A percentile compares a stretch with the other conserved stretches of the same genome.
Evolutionary conservation across 2,113 vertebrate species (phyloP).

Genomic region (Cyanoramphus novaezelandiae): DNA sequence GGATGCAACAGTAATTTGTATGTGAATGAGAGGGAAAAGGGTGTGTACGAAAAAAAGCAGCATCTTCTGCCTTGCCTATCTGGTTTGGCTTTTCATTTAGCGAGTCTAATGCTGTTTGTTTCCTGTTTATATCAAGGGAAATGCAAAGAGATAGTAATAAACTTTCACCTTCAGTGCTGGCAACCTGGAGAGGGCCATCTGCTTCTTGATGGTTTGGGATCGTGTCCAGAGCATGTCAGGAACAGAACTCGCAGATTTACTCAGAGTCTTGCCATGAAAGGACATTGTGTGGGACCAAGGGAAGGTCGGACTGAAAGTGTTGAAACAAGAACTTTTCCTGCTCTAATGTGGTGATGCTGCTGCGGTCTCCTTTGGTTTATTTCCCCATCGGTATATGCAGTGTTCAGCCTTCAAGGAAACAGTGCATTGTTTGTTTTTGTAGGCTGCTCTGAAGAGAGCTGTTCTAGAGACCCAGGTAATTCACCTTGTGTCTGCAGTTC

Average conservation of each 20-base stretch:
- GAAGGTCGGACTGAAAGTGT: neutral
- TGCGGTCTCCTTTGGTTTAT: neutral
- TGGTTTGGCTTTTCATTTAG: slow-evolving; percentile 34
- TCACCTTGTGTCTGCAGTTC: neutral
- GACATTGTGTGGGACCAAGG: neutral
- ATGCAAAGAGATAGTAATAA: slow-evolving; percentile 19
- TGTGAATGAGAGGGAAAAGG: slow-evolving; percentile 57
- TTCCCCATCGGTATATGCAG: fast-evolving
- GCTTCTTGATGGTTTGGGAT: neutral
- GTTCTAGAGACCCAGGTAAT: neutral
- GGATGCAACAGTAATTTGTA: slow-evolving; percentile 55
- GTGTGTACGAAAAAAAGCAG: slow-evolving; percentile 49
- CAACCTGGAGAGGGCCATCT: neutral
- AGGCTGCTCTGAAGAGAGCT: neutral
- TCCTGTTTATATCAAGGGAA: slow-evolving; percentile 45
- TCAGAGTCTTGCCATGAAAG: neutral
- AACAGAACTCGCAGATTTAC: neutral
- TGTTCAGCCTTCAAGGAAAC: neutral
- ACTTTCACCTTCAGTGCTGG: slow-evolving; percentile 60
- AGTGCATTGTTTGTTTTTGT: neutral
- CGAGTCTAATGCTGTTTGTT: slow-evolving; percentile 7
- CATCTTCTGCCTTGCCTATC: slow-evolving; percentile 45
- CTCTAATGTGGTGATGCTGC: neutral
- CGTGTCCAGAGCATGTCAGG: neutral
- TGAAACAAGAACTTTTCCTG: neutral